Conservation (phyloP, 64 coral and sea anemone species). For the Exaiptasia diaphana region DNA sequence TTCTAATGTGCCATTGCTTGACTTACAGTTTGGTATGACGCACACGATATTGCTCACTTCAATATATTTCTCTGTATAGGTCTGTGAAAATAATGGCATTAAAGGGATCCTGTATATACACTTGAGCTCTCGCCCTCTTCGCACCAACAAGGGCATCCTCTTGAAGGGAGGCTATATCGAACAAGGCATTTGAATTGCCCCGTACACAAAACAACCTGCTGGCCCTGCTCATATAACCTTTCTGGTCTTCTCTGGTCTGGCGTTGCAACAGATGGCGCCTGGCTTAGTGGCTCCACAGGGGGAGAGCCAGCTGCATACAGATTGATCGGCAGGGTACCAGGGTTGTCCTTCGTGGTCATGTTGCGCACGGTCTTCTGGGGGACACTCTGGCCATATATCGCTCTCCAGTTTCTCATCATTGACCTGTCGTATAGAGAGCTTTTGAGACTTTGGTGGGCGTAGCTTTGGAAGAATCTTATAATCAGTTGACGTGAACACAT, state of each 20-base stretch:
- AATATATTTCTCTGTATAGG: conserved; percentile 55
- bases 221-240: background rate
- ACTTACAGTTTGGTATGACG: conserved; percentile 48
- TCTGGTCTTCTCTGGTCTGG: too few species aligned
- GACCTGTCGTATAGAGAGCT: background rate
- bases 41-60: conserved; percentile 62
- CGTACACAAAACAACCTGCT: conserved; percentile 47
- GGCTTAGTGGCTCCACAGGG: background rate
- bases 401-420: background rate
- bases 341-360: background rate
- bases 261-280: too few species aligned
- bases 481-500: conserved; percentile 6
- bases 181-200: conserved; percentile 34
- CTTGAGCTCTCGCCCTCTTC: conserved; percentile 55
- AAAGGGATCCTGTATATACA: conserved; percentile 66
- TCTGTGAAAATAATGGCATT: conserved; percentile 46
- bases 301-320: background rate
- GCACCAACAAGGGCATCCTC: conserved; percentile 44
- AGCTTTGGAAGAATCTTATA: conserved; percentile 60
- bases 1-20: conserved; percentile 53
- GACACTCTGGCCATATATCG: conserved; percentile 15
- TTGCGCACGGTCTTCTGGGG: background rate
- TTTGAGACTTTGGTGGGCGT: background rate
- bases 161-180: conserved; percentile 49
- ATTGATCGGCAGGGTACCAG: conserved; percentile 19